Percentiles rank a stretch among this genome's conserved stretches.
These are phyloP conservation scores for Oreortyx pictus DNA, from an alignment of 2,797 vertebrate genomes.

Conservation along the genomic window DNA sequence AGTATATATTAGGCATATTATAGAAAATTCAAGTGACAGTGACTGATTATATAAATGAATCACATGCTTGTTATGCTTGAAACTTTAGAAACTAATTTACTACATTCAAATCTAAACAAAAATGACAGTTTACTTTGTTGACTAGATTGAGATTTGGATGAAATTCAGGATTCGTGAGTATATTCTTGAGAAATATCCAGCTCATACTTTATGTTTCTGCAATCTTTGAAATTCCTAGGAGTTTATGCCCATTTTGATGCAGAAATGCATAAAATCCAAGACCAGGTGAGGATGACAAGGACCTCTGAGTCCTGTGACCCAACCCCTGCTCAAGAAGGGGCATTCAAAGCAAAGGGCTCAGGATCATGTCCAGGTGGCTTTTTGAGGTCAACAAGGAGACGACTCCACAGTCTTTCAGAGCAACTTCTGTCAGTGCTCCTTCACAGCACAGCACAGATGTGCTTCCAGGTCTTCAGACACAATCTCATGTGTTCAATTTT, in stretches of 20 bases:
- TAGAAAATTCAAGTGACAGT: not conserved
- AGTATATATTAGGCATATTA: not conserved
- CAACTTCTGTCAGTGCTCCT: not conserved
- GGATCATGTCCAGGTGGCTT: not conserved
- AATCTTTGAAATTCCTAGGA: not conserved
- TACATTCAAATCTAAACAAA: not conserved
- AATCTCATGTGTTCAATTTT: not conserved
- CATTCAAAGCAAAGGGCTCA: not conserved
- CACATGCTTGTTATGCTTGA: not conserved
- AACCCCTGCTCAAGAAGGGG: not conserved
- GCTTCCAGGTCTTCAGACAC: not conserved
- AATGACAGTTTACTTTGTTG: accelerated
- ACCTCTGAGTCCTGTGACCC: not conserved
- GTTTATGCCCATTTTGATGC: not conserved
- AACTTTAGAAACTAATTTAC: not conserved
- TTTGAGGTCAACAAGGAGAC: not conserved
- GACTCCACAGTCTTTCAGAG: not conserved
- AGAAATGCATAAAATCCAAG: not conserved
- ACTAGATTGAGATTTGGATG: not conserved
- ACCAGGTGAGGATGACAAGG: not conserved
- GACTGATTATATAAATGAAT: not conserved
- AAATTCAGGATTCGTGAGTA: not conserved
- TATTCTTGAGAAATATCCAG: not conserved
- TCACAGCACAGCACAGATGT: not conserved
- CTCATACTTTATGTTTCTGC: not conserved